These are phyloP conservation scores for Mayetiola destructor DNA, from an alignment of 2,888 invertebrate genomes.

Conservation along the genomic window DNA sequence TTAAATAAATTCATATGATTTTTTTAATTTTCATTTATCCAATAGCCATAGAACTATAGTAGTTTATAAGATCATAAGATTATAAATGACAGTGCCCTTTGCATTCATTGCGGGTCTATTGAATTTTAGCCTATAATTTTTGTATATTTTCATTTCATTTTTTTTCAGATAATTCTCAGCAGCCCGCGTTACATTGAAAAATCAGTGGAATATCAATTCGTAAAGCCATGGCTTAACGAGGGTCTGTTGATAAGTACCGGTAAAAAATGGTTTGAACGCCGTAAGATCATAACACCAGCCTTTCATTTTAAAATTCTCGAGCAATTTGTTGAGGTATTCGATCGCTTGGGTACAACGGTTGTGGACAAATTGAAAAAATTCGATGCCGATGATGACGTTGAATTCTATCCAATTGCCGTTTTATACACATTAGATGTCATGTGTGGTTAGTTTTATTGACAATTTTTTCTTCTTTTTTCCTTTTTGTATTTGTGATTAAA, in stretches of 20 bases:
- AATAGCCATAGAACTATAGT: too few species aligned
- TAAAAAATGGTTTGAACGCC: conserved; percentile 44
- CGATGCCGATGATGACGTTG: conserved; percentile 34
- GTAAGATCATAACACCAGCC: conserved; percentile 61
- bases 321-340: conserved; percentile 55
- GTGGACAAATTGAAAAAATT: conserved; percentile 37
- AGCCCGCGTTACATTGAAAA: conserved; percentile 37
- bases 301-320: conserved; percentile 68
- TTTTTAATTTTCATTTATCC: too few species aligned
- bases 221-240: conserved; percentile 40
- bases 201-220: conserved; percentile 36
- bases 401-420: conserved; percentile 47
- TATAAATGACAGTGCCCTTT: too few species aligned
- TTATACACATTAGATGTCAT: conserved; percentile 47
- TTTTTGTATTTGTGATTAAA: too few species aligned
- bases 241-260: conserved; percentile 40
- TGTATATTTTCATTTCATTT: background rate
- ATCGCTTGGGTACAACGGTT: conserved; percentile 44
- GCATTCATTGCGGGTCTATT: too few species aligned
- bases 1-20: too few species aligned
- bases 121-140: background rate
- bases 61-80: too few species aligned
- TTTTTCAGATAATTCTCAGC: conserved; percentile 26
- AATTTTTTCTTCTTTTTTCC: too few species aligned
- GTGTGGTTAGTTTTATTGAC: conserved; percentile 44